A percentile compares a stretch with the other conserved stretches of the same genome.
Evolutionary conservation across 2,888 invertebrate genomes (phyloP).

Genomic region (Nysson spinosus): DNA sequence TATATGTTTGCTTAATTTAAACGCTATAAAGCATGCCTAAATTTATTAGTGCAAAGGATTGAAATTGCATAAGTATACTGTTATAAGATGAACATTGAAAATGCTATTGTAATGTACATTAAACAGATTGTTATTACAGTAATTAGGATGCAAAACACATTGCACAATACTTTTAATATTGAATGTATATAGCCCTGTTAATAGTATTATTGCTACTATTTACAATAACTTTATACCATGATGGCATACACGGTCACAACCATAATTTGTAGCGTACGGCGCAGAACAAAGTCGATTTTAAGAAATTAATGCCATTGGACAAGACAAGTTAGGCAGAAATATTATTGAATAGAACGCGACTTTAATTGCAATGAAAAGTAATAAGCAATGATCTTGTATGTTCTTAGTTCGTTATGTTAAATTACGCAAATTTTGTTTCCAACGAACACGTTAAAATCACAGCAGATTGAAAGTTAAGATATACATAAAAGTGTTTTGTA

Average conservation of each 20-base stretch:
- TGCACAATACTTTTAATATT: slow-evolving; percentile 35
- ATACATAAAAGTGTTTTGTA: not conserved
- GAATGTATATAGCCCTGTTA: slow-evolving; percentile 36
- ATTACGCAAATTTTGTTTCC: no score
- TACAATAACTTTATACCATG: not conserved
- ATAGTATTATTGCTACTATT: slow-evolving; percentile 31
- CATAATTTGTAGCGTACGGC: slow-evolving; percentile 10
- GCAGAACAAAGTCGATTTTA: not conserved
- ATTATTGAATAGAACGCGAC: no score
- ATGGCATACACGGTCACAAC: slow-evolving; percentile 11
- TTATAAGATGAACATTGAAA: slow-evolving; percentile 5
- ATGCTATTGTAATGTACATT: slow-evolving; percentile 15
- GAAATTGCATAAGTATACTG: not conserved
- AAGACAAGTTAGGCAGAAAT: not conserved
- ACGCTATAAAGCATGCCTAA: not conserved
- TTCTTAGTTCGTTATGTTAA: no score
- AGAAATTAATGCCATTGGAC: not conserved
- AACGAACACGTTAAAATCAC: no score
- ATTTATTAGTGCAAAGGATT: slow-evolving; percentile 22
- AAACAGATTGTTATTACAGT: slow-evolving; percentile 17
- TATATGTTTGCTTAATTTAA: not conserved
- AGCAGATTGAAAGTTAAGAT: no score
- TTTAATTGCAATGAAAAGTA: no score
- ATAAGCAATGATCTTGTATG: no score
- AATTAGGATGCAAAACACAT: slow-evolving; percentile 25